phyloP scores from a whole-genome alignment of 2,113 vertebrate genomes.

The Xenus cinereus region DNA sequence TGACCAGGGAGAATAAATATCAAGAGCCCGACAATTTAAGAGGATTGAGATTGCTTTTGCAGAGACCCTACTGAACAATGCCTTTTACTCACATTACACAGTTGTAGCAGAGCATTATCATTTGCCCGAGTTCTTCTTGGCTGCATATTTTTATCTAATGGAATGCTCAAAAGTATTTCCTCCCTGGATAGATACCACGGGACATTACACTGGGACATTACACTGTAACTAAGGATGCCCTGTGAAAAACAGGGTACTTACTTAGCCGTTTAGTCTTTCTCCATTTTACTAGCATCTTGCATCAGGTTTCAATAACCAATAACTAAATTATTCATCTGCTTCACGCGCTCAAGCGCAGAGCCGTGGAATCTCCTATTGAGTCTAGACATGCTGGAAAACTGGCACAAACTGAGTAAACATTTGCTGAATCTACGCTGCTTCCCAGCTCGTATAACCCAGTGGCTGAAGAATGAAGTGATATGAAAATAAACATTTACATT shows the following conservation, averaged over 20 bases:
- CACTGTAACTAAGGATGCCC: neutral
- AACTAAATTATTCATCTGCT: slow-evolving; percentile 12
- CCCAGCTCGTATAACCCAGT: neutral
- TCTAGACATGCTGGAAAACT: neutral
- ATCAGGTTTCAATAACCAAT: neutral
- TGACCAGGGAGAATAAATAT: neutral
- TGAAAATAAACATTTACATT: neutral
- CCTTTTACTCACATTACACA: neutral
- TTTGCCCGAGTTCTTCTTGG: slow-evolving; percentile 11
- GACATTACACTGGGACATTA: neutral
- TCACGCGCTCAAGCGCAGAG: neutral
- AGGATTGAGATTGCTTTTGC: neutral
- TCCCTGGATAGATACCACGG: neutral
- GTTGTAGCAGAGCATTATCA: slow-evolving; percentile 21
- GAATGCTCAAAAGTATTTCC: slow-evolving; percentile 41
- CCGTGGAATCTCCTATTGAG: neutral
- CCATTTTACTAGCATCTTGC: neutral
- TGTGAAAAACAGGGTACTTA: neutral
- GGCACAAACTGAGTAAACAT: neutral
- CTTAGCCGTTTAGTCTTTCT: neutral
- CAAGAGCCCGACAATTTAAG: neutral
- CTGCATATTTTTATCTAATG: slow-evolving; percentile 46
- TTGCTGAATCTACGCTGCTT: neutral
- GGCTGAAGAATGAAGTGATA: neutral
- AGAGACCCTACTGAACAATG: neutral